Evolutionary conservation across 2,888 invertebrate genomes (phyloP).

Genomic region (Pollenia angustigena): DNA sequence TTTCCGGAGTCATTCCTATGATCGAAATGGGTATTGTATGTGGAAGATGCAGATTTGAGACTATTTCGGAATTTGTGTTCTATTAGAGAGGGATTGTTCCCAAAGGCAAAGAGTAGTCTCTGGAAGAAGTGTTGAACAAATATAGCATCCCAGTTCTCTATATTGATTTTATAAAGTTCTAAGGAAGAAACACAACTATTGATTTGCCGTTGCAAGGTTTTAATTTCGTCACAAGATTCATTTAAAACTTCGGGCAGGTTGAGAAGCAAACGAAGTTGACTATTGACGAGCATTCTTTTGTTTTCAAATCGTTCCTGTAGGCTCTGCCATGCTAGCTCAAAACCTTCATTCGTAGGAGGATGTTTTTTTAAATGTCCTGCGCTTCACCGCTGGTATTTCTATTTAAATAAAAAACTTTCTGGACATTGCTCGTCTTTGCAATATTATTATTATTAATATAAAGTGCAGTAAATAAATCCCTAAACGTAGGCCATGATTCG

Average conservation of each 20-base stretch:
- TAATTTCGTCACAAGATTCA: background rate
- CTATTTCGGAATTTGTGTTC: background rate
- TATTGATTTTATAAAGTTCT: background rate
- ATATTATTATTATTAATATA: slow-evolving; percentile 1
- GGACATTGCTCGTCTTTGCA: too few species aligned
- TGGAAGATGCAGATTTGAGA: background rate
- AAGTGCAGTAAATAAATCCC: background rate
- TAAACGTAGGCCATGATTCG: background rate
- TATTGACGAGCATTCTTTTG: too few species aligned
- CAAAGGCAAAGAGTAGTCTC: background rate
- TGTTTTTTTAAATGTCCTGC: too few species aligned
- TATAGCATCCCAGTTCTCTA: background rate
- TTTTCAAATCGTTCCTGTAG: too few species aligned
- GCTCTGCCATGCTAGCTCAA: too few species aligned
- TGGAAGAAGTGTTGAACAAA: background rate
- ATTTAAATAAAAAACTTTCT: too few species aligned
- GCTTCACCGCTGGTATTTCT: too few species aligned
- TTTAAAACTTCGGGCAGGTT: background rate
- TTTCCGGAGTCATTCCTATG: too few species aligned
- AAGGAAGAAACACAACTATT: too few species aligned
- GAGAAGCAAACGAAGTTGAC: background rate
- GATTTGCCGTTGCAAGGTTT: too few species aligned
- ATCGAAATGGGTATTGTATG: too few species aligned
- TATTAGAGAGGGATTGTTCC: background rate
- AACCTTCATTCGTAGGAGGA: too few species aligned